Conservation (phyloP, 2,797 vertebrate genomes). For the Prionace glauca region DNA sequence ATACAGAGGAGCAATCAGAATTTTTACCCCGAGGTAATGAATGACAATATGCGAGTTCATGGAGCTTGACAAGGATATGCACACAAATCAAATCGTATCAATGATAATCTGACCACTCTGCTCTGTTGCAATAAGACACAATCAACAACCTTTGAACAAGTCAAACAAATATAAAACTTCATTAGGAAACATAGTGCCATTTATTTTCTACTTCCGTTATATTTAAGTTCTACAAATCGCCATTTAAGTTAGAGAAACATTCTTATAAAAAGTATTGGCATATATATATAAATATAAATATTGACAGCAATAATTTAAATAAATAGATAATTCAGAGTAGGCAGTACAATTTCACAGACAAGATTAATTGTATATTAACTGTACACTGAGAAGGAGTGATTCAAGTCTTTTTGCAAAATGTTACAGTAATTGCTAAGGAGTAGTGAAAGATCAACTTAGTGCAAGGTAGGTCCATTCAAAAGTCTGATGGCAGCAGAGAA, state of each 20-base stretch:
- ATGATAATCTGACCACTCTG: neutral
- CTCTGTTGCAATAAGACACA: neutral
- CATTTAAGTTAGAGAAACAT: neutral
- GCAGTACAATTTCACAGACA: neutral
- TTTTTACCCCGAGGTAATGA: neutral
- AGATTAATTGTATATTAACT: neutral
- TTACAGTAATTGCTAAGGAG: no score
- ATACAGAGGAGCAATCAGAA: neutral
- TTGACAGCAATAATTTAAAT: constrained; percentile 64
- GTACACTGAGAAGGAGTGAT: neutral
- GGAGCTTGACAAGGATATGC: neutral
- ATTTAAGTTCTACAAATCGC: constrained; percentile 15
- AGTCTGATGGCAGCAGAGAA: no score
- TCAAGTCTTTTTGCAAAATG: neutral
- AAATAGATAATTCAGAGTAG: constrained; percentile 76
- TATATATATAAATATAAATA: constrained; percentile 71
- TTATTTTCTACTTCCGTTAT: neutral
- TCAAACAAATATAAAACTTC: neutral
- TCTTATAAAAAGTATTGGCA: constrained; percentile 48
- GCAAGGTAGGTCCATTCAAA: no score
- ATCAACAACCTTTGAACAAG: neutral
- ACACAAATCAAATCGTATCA: neutral
- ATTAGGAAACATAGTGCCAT: neutral
- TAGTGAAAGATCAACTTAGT: no score
- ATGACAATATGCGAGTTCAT: neutral